Evolutionary conservation across 2,113 vertebrate genomes (phyloP).

Genomic region (Heterotis niloticus): DNA sequence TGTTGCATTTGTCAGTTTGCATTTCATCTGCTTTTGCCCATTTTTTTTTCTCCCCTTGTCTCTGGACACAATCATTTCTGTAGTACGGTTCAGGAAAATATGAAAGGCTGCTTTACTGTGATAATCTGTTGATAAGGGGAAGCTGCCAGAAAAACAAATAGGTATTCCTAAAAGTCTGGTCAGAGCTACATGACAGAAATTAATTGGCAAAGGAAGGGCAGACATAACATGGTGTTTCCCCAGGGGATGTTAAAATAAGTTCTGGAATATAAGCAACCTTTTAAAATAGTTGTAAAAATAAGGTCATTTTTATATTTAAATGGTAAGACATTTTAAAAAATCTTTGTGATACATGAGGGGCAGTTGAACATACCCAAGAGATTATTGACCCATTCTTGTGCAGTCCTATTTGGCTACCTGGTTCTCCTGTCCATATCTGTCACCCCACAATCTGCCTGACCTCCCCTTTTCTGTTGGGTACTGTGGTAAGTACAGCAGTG

Average conservation of each 20-base stretch:
- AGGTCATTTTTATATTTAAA: background rate
- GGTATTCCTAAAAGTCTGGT: background rate
- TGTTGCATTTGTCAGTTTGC: too few species aligned
- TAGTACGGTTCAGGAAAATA: constrained; percentile 36
- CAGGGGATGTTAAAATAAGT: background rate
- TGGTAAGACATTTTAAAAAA: background rate
- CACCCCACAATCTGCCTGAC: constrained; percentile 50
- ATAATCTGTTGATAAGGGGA: constrained; percentile 45
- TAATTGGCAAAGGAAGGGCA: background rate
- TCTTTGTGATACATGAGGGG: background rate
- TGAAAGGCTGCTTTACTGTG: constrained; percentile 38
- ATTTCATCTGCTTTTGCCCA: too few species aligned
- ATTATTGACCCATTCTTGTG: background rate
- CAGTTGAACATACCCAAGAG: constrained; percentile 11
- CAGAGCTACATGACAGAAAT: constrained; percentile 8
- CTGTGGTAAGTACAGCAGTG: constrained; percentile 59
- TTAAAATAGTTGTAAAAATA: background rate
- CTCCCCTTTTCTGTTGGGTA: constrained; percentile 42
- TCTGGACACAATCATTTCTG: constrained; percentile 20
- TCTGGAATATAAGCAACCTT: background rate
- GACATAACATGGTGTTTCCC: background rate
- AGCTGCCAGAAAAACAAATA: constrained; percentile 25
- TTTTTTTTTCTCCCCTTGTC: too few species aligned
- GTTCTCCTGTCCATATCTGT: background rate
- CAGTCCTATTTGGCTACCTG: background rate